Evolutionary conservation across 2,888 invertebrate species (phyloP).

Genomic region (Hydroisotoma schaefferi): DNA sequence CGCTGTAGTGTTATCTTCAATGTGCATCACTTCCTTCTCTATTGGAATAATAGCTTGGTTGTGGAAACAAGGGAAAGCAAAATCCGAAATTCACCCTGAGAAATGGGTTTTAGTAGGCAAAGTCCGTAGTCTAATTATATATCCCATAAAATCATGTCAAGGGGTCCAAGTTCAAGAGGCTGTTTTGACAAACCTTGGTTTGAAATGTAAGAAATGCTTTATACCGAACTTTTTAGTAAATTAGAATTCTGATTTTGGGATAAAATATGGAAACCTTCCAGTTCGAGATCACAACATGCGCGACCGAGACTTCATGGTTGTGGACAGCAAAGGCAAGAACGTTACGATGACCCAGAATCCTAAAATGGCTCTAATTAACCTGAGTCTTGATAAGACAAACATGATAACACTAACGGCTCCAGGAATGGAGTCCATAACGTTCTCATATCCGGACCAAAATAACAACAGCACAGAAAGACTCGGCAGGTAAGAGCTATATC

Average conservation of each 20-base stretch:
- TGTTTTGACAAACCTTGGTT: constrained; percentile 51
- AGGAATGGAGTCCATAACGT: constrained; percentile 33
- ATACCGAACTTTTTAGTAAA: neutral
- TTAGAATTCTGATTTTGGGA: no score
- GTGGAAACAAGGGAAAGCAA: no score
- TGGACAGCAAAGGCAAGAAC: constrained; percentile 32
- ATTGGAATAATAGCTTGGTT: no score
- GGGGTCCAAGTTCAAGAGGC: constrained; percentile 50
- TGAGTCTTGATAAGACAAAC: constrained; percentile 21
- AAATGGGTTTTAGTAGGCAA: constrained; percentile 53
- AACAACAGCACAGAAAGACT: constrained; percentile 18
- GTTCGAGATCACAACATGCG: constrained; percentile 27
- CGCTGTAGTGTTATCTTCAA: no score
- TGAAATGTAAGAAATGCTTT: constrained; percentile 41
- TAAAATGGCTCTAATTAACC: constrained; percentile 33
- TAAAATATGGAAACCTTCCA: neutral
- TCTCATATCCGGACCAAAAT: constrained; percentile 26
- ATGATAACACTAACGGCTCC: constrained; percentile 42
- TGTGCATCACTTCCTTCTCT: no score
- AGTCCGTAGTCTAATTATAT: constrained; percentile 52
- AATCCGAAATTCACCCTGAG: no score
- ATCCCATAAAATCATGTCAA: constrained; percentile 55
- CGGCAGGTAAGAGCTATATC: no score
- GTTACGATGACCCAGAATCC: constrained; percentile 32
- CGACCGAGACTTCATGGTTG: constrained; percentile 42